These are phyloP conservation scores for Leptopilina syphax DNA, from an alignment of 2,888 invertebrate species.

Conservation along the genomic window DNA sequence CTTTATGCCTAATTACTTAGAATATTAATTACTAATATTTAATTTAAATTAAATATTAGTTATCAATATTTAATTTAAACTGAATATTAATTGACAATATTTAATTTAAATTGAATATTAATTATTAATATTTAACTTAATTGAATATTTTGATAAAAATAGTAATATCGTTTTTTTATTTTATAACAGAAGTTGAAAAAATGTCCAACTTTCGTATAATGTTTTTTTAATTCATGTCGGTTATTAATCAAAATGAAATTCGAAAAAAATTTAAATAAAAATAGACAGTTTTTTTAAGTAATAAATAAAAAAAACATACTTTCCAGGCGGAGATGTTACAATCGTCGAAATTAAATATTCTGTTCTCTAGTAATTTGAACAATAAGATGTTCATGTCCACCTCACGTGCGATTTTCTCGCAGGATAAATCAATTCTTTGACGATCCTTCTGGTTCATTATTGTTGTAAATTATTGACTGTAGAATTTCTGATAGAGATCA, in stretches of 20 bases:
- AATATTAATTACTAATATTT: too few relatives aligned
- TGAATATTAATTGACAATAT: too few relatives aligned
- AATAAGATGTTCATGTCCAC: constrained; percentile 60
- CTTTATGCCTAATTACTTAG: too few relatives aligned
- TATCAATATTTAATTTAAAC: too few relatives aligned
- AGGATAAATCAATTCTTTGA: constrained; percentile 61
- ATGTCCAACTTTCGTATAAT: too few relatives aligned
- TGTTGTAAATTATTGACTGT: neutral
- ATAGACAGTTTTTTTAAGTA: constrained; percentile 3
- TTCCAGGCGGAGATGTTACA: constrained; percentile 68
- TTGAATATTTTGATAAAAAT: too few relatives aligned
- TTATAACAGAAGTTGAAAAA: too few relatives aligned
- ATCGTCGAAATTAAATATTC: constrained; percentile 68
- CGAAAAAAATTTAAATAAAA: neutral
- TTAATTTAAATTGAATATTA: too few relatives aligned
- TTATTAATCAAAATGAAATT: neutral
- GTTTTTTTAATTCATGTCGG: too few relatives aligned
- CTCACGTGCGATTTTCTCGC: constrained; percentile 57
- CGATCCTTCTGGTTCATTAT: constrained; percentile 67
- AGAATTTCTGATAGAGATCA: neutral
- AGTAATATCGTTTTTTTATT: too few relatives aligned
- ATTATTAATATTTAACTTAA: too few relatives aligned
- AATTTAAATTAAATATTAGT: too few relatives aligned
- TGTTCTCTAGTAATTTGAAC: constrained; percentile 68
- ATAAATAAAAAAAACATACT: constrained; percentile 56